Conservation (phyloP, 2,888 invertebrate genomes). For the Epistrophe grossulariae region DNA sequence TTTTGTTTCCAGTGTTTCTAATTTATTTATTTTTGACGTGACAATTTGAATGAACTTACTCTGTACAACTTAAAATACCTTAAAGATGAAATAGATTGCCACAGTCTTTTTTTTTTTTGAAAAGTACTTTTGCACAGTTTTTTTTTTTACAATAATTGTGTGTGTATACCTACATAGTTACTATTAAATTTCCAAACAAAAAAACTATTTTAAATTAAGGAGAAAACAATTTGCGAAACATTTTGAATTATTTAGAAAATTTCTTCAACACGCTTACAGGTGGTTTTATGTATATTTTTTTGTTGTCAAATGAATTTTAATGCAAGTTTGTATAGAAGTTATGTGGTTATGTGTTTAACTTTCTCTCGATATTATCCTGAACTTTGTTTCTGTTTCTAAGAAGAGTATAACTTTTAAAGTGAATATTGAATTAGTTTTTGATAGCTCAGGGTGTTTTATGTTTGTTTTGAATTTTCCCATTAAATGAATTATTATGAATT, state of each 20-base stretch:
- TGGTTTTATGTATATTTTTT: constrained; percentile 1
- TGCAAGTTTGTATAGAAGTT: constrained; percentile 7
- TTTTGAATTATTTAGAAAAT: background rate
- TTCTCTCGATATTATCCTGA: background rate
- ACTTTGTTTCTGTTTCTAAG: background rate
- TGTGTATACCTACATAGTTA: background rate
- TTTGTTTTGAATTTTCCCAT: background rate
- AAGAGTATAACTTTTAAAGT: background rate
- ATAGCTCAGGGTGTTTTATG: background rate
- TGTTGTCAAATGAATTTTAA: background rate
- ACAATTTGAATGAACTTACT: background rate
- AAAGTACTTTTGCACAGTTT: background rate
- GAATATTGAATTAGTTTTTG: background rate
- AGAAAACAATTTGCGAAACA: background rate
- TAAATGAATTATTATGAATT: background rate
- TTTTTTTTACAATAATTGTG: background rate
- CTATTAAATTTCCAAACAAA: background rate
- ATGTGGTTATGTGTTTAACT: background rate
- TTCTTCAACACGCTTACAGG: background rate
- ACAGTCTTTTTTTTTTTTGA: background rate
- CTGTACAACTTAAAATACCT: background rate
- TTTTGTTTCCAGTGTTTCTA: background rate
- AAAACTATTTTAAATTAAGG: background rate
- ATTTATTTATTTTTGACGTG: background rate
- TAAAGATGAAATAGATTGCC: background rate